Evolutionary conservation across 1,140 invertebrate genomes (phyloP), one percentile per base, ranked within the genome.

Genomic region (Chrysomallon squamiferum): DNA sequence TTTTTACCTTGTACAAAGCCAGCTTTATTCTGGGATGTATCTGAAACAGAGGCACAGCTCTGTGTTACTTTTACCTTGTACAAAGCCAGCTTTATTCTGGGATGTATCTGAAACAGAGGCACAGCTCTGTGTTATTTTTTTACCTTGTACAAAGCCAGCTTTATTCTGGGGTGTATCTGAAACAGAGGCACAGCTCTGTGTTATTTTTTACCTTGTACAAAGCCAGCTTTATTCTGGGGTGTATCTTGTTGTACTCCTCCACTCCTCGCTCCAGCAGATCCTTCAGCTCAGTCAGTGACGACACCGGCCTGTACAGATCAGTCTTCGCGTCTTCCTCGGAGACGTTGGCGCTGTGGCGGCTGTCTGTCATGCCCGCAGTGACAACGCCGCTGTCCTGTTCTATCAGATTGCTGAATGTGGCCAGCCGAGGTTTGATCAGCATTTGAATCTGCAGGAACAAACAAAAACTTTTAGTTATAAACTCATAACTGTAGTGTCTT

Each of bases 331-430:
- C 80, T 20, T 80, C 75, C 57, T 81, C 76, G 0, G 76, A 78
- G 9, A 79, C 71, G 27, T 72, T 76, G 62, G 70, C 71, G 29
- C 68, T 79, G 64, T 73, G 77, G 27, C 75, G 76, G 0, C 69
- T 65, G 62, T 79, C 75, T 49, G 77, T 77, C 66, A 77, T 78
- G 15, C 84, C 81, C 2, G 84, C 82, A 7, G 82, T 86, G 7
- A 85, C 82, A 7, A 83, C 69, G 27, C 84, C 84, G 67, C 78
- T 80, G 69, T 86, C 84, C 62, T 83, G 81, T 47, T 84, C 82
- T 45, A 82, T 77, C 65, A 86, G 66, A 71, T 82, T 85, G 67
- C 80, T 81, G 70, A 84, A 86, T 30, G 82, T 59, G 7, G 78
- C 77, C 9, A 75, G 75, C 0, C 67, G 52, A 3, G 61, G 72